Evolutionary conservation across 1,140 invertebrate species (phyloP).

Genomic region (Pachypsylla venusta): DNA sequence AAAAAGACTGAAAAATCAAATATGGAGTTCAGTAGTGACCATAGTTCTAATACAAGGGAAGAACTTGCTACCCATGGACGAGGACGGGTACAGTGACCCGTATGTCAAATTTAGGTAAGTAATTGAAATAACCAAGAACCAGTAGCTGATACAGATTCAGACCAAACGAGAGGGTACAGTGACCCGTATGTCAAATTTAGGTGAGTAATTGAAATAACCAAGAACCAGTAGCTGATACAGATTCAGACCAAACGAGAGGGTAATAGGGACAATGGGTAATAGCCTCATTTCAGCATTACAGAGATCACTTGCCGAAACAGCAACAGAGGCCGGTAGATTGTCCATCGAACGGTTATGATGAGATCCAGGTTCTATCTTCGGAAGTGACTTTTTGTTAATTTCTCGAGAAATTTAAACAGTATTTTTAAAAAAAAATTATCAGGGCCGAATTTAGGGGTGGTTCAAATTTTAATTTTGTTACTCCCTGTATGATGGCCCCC

Average conservation of each 20-base stretch:
- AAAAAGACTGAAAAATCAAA: conserved; percentile 69
- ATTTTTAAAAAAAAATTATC: too few relatives aligned
- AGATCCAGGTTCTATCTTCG: too few relatives aligned
- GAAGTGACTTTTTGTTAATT: too few relatives aligned
- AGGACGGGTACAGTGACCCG: conserved; percentile 81
- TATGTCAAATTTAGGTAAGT: conserved; percentile 89
- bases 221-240: background rate
- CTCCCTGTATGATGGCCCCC: too few relatives aligned
- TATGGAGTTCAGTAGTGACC: conserved; percentile 90
- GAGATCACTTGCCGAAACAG: too few relatives aligned
- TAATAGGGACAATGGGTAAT: too few relatives aligned
- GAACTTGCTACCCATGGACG: conserved; percentile 73
- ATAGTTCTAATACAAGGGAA: conserved; percentile 90
- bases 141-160: background rate
- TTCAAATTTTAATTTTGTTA: too few relatives aligned
- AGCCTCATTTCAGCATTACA: too few relatives aligned
- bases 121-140: background rate
- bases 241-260: conserved; percentile 30
- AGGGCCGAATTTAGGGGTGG: too few relatives aligned
- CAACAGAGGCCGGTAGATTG: too few relatives aligned
- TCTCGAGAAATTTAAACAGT: too few relatives aligned
- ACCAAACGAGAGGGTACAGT: conserved; percentile 41
- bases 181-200: conserved; percentile 96
- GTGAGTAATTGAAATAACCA: conserved; percentile 34
- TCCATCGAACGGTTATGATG: too few relatives aligned